Evolutionary conservation across 2,113 vertebrate species (phyloP).

Genomic region (Bambusicola thoracicus): DNA sequence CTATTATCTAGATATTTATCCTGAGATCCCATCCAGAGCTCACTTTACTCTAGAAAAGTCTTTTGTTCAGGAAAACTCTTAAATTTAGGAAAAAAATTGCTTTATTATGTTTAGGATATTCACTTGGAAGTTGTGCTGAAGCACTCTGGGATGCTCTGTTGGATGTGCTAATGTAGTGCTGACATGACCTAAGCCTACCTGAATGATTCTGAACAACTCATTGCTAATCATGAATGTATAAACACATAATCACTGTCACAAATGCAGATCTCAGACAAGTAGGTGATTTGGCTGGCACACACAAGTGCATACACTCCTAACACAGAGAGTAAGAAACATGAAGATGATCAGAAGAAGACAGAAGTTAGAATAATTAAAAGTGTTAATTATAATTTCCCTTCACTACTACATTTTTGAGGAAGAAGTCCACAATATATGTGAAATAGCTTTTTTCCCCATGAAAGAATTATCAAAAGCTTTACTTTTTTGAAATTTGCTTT

Average conservation of each 20-base stretch:
- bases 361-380: neutral
- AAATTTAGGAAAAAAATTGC: neutral
- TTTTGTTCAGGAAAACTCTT: neutral
- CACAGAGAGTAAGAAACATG: neutral
- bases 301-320: neutral
- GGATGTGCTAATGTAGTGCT: neutral
- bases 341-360: fast-evolving
- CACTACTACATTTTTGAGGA: neutral
- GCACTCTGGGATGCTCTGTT: neutral
- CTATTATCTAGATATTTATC: neutral
- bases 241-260: neutral
- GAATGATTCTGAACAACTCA: neutral
- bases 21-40: neutral
- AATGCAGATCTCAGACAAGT: neutral
- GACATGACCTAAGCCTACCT: neutral
- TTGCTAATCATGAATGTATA: neutral
- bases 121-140: neutral
- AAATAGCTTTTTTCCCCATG: neutral
- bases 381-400: neutral
- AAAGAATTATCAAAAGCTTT: neutral
- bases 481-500: neutral
- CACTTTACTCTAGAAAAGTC: neutral
- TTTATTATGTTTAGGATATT: neutral
- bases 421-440: neutral
- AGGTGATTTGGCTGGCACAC: neutral